Evolutionary conservation across 1,140 invertebrate species (phyloP), one percentile per base, ranked within the genome.

Genomic region (Tetraneura akinire): DNA sequence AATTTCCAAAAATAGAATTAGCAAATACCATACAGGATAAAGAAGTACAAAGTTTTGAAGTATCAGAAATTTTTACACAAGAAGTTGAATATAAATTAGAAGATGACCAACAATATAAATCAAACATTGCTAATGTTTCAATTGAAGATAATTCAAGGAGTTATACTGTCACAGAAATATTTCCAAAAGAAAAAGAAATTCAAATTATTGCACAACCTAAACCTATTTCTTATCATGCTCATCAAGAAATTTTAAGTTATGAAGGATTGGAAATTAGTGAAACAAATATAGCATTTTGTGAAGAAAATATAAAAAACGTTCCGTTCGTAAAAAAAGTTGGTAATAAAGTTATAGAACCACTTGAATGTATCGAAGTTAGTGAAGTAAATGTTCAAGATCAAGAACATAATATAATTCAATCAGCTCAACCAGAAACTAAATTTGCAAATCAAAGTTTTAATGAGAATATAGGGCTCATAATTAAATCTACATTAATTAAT

Each of bases 51-150:
- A 42, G 74, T 6, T 26, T 78, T n/a, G 55, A 60, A 62, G 21
- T 57, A 78, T 78, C 74, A 26, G 74, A 78, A 60, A 60, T 78
- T 13, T 47, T 62, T 13, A 18, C 37, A 11, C 55, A 78, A 45
- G 74, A 78, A 21, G 21, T 23, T 5, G 74, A 62, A 62, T 45
- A 21, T 23, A 16, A 21, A n/a, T 29, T 60, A 1, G 32, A 47
- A 23, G 55, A 78, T 62, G 37, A 0, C 55, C 18, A 16, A 37
- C 1, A 42, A 23, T 16, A 18, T 16, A 18, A 78, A 0, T 18
- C 1, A 26, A 47, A 62, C 47, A 60, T 1, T 18, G 37, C 29
- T 0, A 45, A 78, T 23, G 1, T 60, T 47, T 47, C 32, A 16
- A 23, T 78, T 29, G 53, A 45, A 45, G 55, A 62, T n/a, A 78